Evolutionary conservation across 2,888 invertebrate genomes (phyloP), one percentile per base, ranked within the genome.

Genomic region (Pseudococcus longispinus): DNA sequence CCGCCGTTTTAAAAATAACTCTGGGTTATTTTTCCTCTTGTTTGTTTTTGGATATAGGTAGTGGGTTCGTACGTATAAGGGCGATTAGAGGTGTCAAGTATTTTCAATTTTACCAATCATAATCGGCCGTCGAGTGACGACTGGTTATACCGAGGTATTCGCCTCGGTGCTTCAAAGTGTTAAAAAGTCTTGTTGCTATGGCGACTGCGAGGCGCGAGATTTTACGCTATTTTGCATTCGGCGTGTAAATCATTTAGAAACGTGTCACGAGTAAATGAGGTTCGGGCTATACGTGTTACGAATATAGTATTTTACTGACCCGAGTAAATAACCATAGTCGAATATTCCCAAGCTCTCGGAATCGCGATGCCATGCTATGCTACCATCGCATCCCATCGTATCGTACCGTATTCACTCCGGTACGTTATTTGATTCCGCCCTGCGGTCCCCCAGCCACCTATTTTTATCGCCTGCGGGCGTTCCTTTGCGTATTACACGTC

Each of bases 211-310:
- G 70, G 44, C 44, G 84, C 84, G 85, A 85, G 70, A 85, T 85
- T 85, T 85, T 42, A 60, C 70, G 44, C 70, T 42, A 70, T 85
- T 85, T 85, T 85, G 65, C 65, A 85, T 85, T 85, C 85, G 70
- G 11, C 70, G 65, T 85, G 55, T 85, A 85, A 85, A 42, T 85
- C 85, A 85, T 85, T 85, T 65, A 70, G 65, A 85, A 70, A 65
- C 60, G 85, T 85, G 85, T 85, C 85, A 85, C 85, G 85, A 85
- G 65, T 70, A 44, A 85, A 85, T 44, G 70, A 65, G 42, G 85
- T 70, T 85, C 70, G 70, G 29, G 37, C 37, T 65, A 37, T 37
- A 65, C 85, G 85, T 85, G 85, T 29, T 26, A 65, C 65, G 85
- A 84, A 84, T 60, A 84, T 23, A 60, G 23, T 60, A 42, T 80